A percentile compares a stretch with the other conserved stretches of the same genome.
Evolutionary conservation across 2,113 vertebrate genomes (phyloP).

Genomic region (Anoura caudifer): DNA sequence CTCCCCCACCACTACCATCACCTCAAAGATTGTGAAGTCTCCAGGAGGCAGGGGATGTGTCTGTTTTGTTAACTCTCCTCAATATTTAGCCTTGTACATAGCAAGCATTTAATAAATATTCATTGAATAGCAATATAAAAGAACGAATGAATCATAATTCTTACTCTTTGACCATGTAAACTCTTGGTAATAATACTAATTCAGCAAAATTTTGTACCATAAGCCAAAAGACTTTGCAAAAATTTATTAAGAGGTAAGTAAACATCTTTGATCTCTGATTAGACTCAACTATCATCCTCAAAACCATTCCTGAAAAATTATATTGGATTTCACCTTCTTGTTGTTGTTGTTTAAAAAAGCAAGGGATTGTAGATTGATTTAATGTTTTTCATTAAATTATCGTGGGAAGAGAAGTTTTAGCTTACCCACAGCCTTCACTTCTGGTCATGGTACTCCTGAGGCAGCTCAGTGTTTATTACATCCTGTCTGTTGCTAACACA

Average conservation of each 20-base stretch:
- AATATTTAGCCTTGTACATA: background rate
- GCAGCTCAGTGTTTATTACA: rapidly evolving
- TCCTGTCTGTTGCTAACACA: background rate
- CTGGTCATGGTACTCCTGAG: rapidly evolving
- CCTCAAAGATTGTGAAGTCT: background rate
- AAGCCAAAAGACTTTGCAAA: background rate
- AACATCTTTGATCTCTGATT: background rate
- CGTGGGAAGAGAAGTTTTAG: background rate
- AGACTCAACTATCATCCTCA: background rate
- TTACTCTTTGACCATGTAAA: background rate
- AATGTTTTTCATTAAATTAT: background rate
- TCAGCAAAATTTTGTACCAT: background rate
- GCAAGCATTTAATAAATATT: background rate
- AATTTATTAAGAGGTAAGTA: background rate
- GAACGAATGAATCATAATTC: background rate
- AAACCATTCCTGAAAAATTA: background rate
- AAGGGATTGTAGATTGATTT: background rate
- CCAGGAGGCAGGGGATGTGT: too few species aligned
- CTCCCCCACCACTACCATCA: too few species aligned
- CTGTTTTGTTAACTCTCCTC: background rate
- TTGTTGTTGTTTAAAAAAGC: background rate
- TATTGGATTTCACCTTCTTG: background rate
- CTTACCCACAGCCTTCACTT: background rate
- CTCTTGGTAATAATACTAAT: background rate
- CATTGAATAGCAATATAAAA: background rate